phyloP scores from a whole-genome alignment of 2,113 vertebrate species.

The Xiphias gladius region DNA sequence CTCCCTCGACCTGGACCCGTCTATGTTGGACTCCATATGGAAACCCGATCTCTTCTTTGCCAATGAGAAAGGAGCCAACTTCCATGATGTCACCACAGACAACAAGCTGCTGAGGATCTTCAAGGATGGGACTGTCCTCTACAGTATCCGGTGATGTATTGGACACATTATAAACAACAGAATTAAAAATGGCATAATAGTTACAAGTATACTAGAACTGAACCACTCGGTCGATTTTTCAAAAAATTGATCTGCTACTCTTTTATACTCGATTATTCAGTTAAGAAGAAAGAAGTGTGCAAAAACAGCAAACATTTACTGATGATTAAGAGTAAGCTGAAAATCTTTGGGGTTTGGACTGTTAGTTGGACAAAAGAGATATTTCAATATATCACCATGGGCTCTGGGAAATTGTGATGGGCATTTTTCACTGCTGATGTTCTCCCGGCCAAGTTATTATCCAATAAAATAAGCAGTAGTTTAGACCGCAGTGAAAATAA shows the following conservation, averaged over 20 bases:
- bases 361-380: too few relatives aligned
- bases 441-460: neutral
- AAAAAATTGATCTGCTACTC: too few relatives aligned
- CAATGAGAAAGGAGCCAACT: constrained; percentile 99
- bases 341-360: too few relatives aligned
- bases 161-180: neutral
- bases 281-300: too few relatives aligned
- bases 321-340: too few relatives aligned
- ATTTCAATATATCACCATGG: too few relatives aligned
- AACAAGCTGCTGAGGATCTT: constrained; percentile 98
- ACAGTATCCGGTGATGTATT: constrained; percentile 93
- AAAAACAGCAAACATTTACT: too few relatives aligned
- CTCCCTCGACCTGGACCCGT: constrained; percentile 97
- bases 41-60: constrained; percentile 99
- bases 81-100: constrained; percentile 98
- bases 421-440: neutral
- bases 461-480: neutral
- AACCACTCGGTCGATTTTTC: too few relatives aligned
- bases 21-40: constrained; percentile 99
- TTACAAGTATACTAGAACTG: neutral
- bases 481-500: neutral
- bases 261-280: too few relatives aligned
- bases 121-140: constrained; percentile 96
- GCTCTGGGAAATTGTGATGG: neutral
- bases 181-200: neutral